Evolutionary conservation across 2,113 vertebrate genomes (phyloP).

Genomic region (Lichenostomus cassidix): DNA sequence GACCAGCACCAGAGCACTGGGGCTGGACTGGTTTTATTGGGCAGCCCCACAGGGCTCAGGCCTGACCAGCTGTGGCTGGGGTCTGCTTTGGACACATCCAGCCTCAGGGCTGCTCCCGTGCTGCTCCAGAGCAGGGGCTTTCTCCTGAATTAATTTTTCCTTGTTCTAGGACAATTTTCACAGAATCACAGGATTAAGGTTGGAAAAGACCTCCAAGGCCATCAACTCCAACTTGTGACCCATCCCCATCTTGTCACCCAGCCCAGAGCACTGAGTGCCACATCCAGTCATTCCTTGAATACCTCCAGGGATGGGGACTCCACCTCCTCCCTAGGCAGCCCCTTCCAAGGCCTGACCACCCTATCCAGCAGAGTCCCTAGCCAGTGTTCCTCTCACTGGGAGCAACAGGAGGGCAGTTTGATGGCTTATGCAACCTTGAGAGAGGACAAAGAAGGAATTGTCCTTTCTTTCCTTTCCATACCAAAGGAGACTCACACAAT

Average conservation of each 20-base stretch:
- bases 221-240: too few species aligned
- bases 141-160: neutral
- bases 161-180: neutral
- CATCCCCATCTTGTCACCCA: too few species aligned
- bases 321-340: too few species aligned
- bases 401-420: too few species aligned
- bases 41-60: neutral
- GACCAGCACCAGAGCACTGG: neutral
- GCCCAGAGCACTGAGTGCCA: too few species aligned
- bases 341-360: too few species aligned
- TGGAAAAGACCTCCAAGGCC: too few species aligned
- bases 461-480: neutral
- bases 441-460: neutral
- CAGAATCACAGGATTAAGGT: neutral
- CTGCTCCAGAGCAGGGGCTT: neutral
- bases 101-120: accelerated
- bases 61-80: neutral
- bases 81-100: neutral
- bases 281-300: too few species aligned
- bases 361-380: neutral
- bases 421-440: neutral
- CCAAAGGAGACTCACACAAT: neutral
- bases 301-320: too few species aligned
- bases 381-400: neutral
- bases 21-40: neutral